These are phyloP conservation scores for Steatocranus sp. DNA, from an alignment of 2,797 vertebrate species.

Conservation along the genomic window DNA sequence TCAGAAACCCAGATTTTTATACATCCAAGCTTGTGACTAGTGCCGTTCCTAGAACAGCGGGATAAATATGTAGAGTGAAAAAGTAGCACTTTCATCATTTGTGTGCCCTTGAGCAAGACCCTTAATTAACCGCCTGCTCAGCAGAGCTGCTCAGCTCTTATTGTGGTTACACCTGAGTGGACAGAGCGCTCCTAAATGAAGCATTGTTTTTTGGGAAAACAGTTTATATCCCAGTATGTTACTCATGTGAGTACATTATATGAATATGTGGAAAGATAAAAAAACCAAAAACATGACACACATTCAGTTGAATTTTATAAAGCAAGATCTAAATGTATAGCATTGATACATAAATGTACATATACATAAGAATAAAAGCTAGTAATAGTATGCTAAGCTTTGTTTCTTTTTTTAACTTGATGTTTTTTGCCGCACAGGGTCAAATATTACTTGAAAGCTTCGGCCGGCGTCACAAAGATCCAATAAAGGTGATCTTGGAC, in stretches of 20 bases:
- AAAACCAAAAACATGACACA: fast-evolving
- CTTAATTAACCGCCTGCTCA: background rate
- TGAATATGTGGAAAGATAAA: background rate
- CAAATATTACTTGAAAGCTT: background rate
- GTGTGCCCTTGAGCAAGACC: background rate
- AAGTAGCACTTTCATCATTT: background rate
- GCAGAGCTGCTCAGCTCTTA: background rate
- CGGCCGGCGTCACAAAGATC: fast-evolving
- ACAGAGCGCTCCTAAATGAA: background rate
- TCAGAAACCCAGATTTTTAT: background rate
- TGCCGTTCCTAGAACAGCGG: fast-evolving
- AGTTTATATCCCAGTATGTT: background rate
- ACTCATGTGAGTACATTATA: background rate
- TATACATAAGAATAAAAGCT: background rate
- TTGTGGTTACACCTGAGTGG: background rate
- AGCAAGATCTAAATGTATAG: fast-evolving
- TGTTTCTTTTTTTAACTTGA: background rate
- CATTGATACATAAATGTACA: background rate
- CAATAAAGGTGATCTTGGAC: background rate
- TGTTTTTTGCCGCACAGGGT: background rate
- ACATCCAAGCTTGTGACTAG: background rate
- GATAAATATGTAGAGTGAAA: background rate
- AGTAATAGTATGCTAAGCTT: background rate
- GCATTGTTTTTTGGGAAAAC: fast-evolving
- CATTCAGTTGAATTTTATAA: background rate